A percentile compares a stretch with the other conserved stretches of the same genome.
Evolutionary conservation across 2,888 invertebrate species (phyloP).

Genomic region (Tuberolachnus salignus): DNA sequence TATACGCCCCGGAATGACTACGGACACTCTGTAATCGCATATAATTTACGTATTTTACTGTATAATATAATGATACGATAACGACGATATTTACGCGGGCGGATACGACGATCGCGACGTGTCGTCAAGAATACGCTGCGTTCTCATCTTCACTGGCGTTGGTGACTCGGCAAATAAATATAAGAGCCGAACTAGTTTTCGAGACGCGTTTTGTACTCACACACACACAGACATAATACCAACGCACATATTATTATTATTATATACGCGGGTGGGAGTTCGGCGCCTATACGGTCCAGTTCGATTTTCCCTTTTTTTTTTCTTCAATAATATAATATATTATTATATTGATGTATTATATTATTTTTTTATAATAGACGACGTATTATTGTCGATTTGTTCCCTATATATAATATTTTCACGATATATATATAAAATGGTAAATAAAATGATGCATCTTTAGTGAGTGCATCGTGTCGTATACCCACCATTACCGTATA

Average conservation of each 20-base stretch:
- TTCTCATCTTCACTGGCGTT: not conserved
- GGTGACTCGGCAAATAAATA: not conserved
- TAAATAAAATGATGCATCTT: too few relatives aligned
- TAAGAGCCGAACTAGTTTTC: constrained; percentile 11
- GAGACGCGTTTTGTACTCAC: constrained; percentile 9
- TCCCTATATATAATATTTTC: not conserved
- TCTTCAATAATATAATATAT: not conserved
- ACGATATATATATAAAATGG: too few relatives aligned
- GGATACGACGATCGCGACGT: not conserved
- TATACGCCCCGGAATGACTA: not conserved
- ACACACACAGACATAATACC: not conserved
- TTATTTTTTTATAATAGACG: not conserved
- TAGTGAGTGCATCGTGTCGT: too few relatives aligned
- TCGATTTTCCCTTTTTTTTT: constrained; percentile 44
- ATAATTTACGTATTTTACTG: not conserved
- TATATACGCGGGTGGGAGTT: constrained; percentile 1
- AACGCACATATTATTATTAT: too few relatives aligned
- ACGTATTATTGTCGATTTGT: constrained; percentile 15
- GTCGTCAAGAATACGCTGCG: not conserved
- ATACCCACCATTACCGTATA: too few relatives aligned
- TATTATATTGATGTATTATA: not conserved
- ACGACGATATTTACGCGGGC: not conserved
- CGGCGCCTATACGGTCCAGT: constrained; percentile 55
- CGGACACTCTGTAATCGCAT: not conserved
- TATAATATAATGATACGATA: too few relatives aligned